These are phyloP conservation scores for Drosophila formosana DNA, from an alignment of 2,888 invertebrate genomes.

Conservation along the genomic window DNA sequence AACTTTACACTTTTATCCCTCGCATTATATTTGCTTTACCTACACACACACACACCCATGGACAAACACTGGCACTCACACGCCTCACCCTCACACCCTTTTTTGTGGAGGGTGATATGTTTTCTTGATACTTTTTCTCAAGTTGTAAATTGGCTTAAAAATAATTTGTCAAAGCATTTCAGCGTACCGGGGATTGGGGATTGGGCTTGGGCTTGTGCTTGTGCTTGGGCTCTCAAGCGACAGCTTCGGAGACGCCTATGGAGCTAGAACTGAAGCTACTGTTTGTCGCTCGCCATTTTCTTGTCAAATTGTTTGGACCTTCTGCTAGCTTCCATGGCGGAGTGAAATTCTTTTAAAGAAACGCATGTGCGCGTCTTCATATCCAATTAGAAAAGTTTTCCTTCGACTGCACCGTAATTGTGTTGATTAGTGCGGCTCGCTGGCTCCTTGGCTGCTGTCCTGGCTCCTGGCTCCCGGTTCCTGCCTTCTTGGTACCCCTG, in stretches of 20 bases:
- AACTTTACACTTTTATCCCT: conserved; percentile 81
- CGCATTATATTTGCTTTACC: conserved; percentile 79
- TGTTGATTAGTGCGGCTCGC: conserved; percentile 80
- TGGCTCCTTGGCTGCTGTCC: conserved; percentile 40
- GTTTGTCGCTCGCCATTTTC: conserved; percentile 56
- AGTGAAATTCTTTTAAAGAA: conserved; percentile 69
- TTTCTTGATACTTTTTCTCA: conserved; percentile 79
- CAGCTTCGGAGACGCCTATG: conserved; percentile 35
- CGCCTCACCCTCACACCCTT: conserved; percentile 19
- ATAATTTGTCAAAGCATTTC: conserved; percentile 82
- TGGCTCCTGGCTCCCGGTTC: conserved; percentile 35
- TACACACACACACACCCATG: conserved; percentile 45
- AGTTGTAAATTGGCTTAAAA: conserved; percentile 83
- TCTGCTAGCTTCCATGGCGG: conserved; percentile 27
- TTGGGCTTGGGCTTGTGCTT: conserved; percentile 36
- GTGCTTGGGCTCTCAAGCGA: conserved; percentile 26
- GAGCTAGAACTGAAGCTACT: conserved; percentile 15
- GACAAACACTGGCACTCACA: conserved; percentile 24
- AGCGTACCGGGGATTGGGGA: conserved; percentile 49
- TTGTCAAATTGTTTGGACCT: conserved; percentile 75
- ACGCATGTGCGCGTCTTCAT: conserved; percentile 81
- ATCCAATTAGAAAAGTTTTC: conserved; percentile 81
- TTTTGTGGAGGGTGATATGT: conserved; percentile 69
- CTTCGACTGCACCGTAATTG: conserved; percentile 74
- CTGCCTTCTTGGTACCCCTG: not conserved